These are phyloP conservation scores for Lottia scabra DNA, from an alignment of 2,888 invertebrate genomes.

Conservation along the genomic window DNA sequence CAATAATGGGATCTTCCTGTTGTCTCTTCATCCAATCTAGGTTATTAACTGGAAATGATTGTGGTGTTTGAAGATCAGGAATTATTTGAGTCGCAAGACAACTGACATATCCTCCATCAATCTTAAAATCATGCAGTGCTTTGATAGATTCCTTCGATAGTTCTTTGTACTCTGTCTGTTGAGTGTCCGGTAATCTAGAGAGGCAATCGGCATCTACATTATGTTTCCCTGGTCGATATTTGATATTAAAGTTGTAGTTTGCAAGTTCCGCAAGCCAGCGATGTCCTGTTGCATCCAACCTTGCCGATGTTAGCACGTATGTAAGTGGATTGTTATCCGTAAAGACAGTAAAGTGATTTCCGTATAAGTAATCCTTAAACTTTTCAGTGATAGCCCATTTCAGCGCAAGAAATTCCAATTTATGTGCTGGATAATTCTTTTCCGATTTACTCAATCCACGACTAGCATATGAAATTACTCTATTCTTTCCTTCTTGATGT, in stretches of 20 bases:
- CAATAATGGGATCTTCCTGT: neutral
- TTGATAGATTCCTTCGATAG: neutral
- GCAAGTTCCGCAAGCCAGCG: slow-evolving; percentile 30
- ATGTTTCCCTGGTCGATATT: slow-evolving; percentile 30
- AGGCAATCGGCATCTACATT: slow-evolving; percentile 36
- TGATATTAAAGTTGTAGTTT: slow-evolving; percentile 29
- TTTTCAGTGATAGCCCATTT: slow-evolving; percentile 32
- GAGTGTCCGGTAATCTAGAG: slow-evolving; percentile 32
- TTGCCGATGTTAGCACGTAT: slow-evolving; percentile 30
- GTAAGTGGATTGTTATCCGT: slow-evolving; percentile 37
- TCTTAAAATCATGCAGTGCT: too few species aligned
- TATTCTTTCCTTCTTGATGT: slow-evolving; percentile 17
- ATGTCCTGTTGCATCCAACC: slow-evolving; percentile 33
- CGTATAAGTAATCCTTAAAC: slow-evolving; percentile 21
- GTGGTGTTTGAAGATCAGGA: too few species aligned
- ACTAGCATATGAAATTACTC: slow-evolving; percentile 35
- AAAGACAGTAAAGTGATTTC: slow-evolving; percentile 21
- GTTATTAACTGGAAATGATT: neutral
- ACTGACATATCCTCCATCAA: too few species aligned
- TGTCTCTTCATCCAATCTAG: neutral
- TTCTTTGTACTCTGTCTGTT: neutral
- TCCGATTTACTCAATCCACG: slow-evolving; percentile 26
- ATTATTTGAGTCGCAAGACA: too few species aligned
- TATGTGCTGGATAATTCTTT: slow-evolving; percentile 26
- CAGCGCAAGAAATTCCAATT: slow-evolving; percentile 28